Evolutionary conservation across 2,113 vertebrate species (phyloP).

Genomic region (Leucopsar rothschildi): DNA sequence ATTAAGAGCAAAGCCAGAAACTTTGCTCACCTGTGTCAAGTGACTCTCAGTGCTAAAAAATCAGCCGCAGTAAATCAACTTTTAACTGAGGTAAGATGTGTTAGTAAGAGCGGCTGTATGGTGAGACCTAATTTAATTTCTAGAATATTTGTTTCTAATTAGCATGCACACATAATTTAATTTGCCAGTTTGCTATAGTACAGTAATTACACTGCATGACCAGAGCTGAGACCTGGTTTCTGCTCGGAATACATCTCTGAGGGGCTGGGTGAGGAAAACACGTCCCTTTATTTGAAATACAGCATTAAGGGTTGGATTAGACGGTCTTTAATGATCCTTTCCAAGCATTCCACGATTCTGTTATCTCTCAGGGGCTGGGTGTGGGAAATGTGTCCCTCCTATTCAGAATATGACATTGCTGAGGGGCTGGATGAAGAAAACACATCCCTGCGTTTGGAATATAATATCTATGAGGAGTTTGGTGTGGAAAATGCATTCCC

Average conservation of each 20-base stretch:
- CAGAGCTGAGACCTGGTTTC: neutral
- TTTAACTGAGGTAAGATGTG: no score
- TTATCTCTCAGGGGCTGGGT: neutral
- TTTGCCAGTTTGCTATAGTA: neutral
- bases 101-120: neutral
- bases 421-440: neutral
- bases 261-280: neutral
- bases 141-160: neutral
- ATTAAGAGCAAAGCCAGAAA: neutral
- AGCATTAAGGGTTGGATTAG: neutral
- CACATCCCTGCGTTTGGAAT: rapidly evolving
- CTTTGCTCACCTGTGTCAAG: neutral
- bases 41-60: neutral
- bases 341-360: neutral
- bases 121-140: neutral
- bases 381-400: neutral
- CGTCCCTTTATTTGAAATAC: neutral
- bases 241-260: rapidly evolving
- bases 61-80: neutral
- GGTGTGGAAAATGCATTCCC: neutral
- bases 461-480: rapidly evolving
- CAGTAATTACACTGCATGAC: neutral
- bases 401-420: rapidly evolving
- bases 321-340: neutral
- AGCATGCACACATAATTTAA: neutral